Conservation (phyloP, 2,797 vertebrate genomes). For the Chloroceryle inda region DNA sequence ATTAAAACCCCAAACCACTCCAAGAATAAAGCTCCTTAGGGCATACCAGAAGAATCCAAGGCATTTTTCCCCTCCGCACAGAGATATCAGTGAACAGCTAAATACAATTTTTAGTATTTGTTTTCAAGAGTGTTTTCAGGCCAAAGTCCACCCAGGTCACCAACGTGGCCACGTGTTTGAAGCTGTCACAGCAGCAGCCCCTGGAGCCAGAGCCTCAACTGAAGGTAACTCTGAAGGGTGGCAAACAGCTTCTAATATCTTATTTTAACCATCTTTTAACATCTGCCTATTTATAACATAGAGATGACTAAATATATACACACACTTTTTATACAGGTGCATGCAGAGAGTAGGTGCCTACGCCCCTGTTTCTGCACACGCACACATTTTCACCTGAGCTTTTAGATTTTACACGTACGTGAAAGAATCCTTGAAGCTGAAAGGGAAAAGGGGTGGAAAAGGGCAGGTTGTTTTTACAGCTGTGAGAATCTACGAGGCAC, state of each 20-base stretch:
- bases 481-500: background rate
- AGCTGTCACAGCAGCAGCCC: background rate
- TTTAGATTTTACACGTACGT: background rate
- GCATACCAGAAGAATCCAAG: background rate
- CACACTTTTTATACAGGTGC: background rate
- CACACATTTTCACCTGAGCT: background rate
- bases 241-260: background rate
- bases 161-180: accelerated
- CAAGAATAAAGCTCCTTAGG: background rate
- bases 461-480: background rate
- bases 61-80: background rate
- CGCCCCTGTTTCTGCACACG: background rate
- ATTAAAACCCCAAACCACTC: background rate
- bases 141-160: background rate
- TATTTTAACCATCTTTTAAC: background rate
- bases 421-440: background rate
- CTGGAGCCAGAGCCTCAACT: background rate
- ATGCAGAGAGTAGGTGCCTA: background rate
- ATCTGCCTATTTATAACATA: background rate
- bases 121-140: background rate
- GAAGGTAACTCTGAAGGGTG: background rate
- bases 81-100: background rate
- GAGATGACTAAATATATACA: background rate
- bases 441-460: background rate
- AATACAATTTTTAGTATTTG: background rate